Evolutionary conservation across 2,113 vertebrate species (phyloP).

Genomic region (Rafetus swinhoei): DNA sequence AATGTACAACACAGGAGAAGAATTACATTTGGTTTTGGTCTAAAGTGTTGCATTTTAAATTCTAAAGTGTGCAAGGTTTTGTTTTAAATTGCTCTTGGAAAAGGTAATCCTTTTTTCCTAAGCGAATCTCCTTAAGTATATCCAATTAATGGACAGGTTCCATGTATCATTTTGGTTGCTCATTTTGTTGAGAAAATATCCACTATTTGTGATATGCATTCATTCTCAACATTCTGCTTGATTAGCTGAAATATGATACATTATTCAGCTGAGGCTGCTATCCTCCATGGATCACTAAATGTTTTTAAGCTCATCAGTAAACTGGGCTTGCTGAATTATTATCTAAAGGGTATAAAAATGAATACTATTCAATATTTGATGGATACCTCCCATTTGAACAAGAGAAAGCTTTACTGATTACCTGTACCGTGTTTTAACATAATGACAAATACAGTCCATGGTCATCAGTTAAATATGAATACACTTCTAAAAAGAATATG

Average conservation of each 20-base stretch:
- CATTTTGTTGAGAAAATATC: not conserved
- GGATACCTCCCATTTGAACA: not conserved
- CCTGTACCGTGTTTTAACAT: not conserved
- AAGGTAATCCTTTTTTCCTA: not conserved
- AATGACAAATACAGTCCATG: not conserved
- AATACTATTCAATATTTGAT: not conserved
- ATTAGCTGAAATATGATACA: not conserved
- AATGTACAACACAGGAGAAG: not conserved
- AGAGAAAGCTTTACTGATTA: too few relatives aligned
- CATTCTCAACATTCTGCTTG: not conserved
- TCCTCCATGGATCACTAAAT: not conserved
- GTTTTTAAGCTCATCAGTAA: not conserved
- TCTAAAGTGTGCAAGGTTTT: not conserved
- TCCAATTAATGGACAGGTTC: not conserved
- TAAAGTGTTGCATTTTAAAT: not conserved
- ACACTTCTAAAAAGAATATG: not conserved
- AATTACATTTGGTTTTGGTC: not conserved
- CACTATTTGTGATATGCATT: too few relatives aligned
- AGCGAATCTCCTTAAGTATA: not conserved
- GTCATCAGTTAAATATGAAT: not conserved
- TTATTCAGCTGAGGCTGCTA: not conserved
- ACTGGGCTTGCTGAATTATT: not conserved
- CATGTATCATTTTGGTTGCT: not conserved
- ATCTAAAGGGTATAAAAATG: not conserved
- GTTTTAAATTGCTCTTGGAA: not conserved